Percentiles rank a stretch among this genome's conserved stretches.
Conservation (phyloP, 2,797 vertebrate species). For the Spinus olivaceus region DNA sequence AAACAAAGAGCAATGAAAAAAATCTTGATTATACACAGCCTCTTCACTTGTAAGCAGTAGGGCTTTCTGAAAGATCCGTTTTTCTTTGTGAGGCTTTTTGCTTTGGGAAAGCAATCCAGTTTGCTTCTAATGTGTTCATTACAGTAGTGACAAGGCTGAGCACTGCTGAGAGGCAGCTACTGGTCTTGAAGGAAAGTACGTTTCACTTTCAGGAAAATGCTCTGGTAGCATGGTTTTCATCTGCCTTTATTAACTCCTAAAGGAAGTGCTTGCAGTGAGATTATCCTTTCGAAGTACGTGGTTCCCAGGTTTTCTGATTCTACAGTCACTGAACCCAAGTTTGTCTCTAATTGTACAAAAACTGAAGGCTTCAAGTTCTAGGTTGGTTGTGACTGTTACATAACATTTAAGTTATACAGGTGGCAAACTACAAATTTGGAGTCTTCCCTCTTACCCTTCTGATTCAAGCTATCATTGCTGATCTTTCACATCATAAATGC, state of each 20-base stretch:
- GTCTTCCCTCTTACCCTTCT: neutral
- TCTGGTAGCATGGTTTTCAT: neutral
- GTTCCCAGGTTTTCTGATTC: neutral
- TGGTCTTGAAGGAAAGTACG: neutral
- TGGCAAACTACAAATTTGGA: neutral
- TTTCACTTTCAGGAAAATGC: neutral
- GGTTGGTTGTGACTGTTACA: neutral
- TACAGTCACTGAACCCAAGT: neutral
- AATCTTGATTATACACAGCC: neutral
- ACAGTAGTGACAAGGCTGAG: neutral
- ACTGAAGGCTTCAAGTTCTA: neutral
- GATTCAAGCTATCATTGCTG: neutral
- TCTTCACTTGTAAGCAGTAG: neutral
- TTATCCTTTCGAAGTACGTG: neutral
- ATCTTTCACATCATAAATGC: neutral
- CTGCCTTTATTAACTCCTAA: neutral
- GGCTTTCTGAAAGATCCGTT: constrained; percentile 7
- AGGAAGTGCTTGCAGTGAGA: neutral
- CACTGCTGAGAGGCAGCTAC: neutral
- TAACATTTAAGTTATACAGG: neutral
- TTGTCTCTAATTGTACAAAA: neutral
- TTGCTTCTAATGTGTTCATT: constrained; percentile 23
- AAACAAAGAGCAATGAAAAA: constrained; percentile 7
- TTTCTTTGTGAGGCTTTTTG: neutral
- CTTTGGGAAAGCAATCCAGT: constrained; percentile 32